phyloP scores from a whole-genome alignment of 2,113 vertebrate species.

The Sturnus vulgaris region DNA sequence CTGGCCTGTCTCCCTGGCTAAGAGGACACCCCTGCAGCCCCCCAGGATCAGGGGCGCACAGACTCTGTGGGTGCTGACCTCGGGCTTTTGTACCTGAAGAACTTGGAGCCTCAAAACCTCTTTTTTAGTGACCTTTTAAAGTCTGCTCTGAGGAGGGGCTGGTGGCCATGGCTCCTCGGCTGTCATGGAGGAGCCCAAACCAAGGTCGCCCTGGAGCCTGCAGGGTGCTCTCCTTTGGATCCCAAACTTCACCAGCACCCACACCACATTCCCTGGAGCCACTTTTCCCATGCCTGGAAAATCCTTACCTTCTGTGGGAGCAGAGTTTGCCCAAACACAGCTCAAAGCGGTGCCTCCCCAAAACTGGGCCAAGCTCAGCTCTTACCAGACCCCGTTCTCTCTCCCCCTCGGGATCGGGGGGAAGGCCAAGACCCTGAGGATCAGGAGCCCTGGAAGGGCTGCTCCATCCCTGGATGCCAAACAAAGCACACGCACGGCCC shows the following conservation, averaged over 20 bases:
- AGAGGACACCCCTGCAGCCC: not conserved
- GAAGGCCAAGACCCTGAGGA: accelerated
- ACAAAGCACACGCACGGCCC: conserved; percentile 29
- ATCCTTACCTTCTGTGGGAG: not conserved
- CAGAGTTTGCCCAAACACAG: not conserved
- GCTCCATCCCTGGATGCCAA: not conserved
- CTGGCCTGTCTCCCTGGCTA: not conserved
- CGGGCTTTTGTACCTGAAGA: not conserved
- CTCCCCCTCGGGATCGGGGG: accelerated
- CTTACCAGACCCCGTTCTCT: too few relatives aligned
- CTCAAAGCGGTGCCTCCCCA: accelerated
- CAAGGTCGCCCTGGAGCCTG: accelerated
- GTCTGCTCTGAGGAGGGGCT: not conserved
- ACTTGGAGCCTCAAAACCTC: not conserved
- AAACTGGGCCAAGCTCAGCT: accelerated
- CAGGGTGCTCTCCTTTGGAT: too few relatives aligned
- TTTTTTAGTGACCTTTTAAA: conserved; percentile 20
- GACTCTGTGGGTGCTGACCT: not conserved
- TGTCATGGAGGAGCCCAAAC: too few relatives aligned
- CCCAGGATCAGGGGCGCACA: not conserved
- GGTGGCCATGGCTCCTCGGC: not conserved
- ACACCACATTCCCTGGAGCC: accelerated
- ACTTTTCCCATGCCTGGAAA: not conserved
- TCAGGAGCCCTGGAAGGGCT: not conserved
- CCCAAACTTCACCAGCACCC: not conserved